A percentile compares a stretch with the other conserved stretches of the same genome.
phyloP scores from a whole-genome alignment of 2,888 invertebrate genomes.

The Thereva nobilitata region DNA sequence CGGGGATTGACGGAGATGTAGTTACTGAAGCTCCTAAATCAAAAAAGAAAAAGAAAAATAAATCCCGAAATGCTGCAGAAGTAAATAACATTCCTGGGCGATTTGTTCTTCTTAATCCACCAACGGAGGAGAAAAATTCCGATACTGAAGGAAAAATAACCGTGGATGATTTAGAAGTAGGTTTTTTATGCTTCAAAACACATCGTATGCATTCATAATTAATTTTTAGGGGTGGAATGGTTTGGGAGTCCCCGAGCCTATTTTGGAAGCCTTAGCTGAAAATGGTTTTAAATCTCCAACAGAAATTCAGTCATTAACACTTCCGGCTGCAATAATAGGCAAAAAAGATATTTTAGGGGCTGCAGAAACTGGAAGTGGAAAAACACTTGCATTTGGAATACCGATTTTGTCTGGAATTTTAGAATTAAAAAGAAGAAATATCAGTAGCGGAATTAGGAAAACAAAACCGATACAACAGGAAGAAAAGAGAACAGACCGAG shows the following conservation, averaged over 20 bases:
- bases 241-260: conserved; percentile 66
- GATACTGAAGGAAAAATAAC: conserved; percentile 39
- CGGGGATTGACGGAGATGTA: conserved; percentile 41
- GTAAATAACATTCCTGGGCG: conserved; percentile 37
- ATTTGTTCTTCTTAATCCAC: conserved; percentile 51
- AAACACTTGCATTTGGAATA: conserved; percentile 96
- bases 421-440: conserved; percentile 63
- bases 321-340: conserved; percentile 84
- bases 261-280: conserved; percentile 75
- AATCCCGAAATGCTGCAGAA: conserved; percentile 22
- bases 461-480: conserved; percentile 50
- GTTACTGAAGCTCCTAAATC: conserved; percentile 30
- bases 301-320: conserved; percentile 78
- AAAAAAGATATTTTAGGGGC: conserved; percentile 94
- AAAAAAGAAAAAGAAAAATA: conserved; percentile 42
- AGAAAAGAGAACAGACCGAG: conserved; percentile 49
- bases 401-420: conserved; percentile 89
- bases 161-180: conserved; percentile 47
- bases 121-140: conserved; percentile 44
- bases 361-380: conserved; percentile 98
- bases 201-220: conserved; percentile 6
- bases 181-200: background rate
- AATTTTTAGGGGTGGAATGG: conserved; percentile 64
- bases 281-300: conserved; percentile 83
- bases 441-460: conserved; percentile 52